Evolutionary conservation across 2,797 vertebrate genomes (phyloP).

Genomic region (Hydrolagus colliei): DNA sequence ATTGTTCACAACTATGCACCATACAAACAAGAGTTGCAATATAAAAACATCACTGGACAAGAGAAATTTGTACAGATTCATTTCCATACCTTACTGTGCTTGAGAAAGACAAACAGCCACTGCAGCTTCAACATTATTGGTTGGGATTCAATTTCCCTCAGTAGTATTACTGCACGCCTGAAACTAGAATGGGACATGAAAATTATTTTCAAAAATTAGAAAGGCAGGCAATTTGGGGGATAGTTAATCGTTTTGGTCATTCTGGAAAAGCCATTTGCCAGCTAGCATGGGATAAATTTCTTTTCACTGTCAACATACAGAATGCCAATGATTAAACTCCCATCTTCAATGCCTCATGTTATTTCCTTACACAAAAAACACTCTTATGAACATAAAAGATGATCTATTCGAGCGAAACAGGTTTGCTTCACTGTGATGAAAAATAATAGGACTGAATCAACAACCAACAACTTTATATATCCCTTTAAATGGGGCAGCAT

Average conservation of each 20-base stretch:
- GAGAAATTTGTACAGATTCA: background rate
- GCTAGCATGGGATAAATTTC: background rate
- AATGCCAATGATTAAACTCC: background rate
- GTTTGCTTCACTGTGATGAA: too few species aligned
- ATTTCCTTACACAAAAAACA: background rate
- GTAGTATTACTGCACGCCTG: constrained; percentile 60
- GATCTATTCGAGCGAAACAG: too few species aligned
- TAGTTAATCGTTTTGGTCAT: too few species aligned
- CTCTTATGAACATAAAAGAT: too few species aligned
- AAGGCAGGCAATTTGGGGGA: background rate
- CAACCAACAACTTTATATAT: too few species aligned
- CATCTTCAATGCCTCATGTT: background rate
- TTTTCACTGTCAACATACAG: background rate
- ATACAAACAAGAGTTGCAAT: background rate
- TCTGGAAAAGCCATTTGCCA: background rate
- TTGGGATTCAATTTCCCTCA: constrained; percentile 62
- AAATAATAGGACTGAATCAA: too few species aligned
- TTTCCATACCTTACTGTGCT: constrained; percentile 67
- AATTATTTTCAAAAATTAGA: constrained; percentile 17
- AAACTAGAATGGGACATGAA: constrained; percentile 50
- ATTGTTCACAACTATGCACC: background rate
- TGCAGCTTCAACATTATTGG: constrained; percentile 70
- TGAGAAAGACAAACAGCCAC: constrained; percentile 68
- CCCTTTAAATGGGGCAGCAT: too few species aligned
- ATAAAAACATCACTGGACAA: background rate